Evolutionary conservation across 2,113 vertebrate genomes (phyloP).

Genomic region (Calonectris borealis): DNA sequence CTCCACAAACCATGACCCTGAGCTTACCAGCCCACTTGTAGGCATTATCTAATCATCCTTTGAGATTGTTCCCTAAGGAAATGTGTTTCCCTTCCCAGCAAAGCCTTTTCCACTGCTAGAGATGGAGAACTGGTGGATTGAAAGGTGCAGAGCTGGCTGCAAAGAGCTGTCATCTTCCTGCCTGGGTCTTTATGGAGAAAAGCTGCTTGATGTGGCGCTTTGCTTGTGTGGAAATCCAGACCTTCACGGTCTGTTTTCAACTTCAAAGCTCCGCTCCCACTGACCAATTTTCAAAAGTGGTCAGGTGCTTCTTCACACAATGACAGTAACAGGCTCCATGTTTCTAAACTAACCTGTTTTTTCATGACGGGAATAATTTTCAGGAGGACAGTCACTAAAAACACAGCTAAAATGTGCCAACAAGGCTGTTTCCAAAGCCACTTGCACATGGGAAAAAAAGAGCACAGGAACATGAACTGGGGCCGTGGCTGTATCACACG

Average conservation of each 20-base stretch:
- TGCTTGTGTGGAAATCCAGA: not conserved
- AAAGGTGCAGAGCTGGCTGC: not conserved
- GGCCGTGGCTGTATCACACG: not conserved
- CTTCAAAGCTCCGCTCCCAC: not conserved
- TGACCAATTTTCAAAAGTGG: not conserved
- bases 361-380: not conserved
- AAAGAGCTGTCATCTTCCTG: not conserved
- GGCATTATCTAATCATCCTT: not conserved
- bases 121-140: not conserved
- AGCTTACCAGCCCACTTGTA: not conserved
- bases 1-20: not conserved
- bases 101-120: not conserved
- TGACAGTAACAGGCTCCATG: not conserved
- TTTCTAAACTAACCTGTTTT: not conserved
- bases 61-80: not conserved
- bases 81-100: not conserved
- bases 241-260: not conserved
- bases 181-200: not conserved
- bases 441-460: not conserved
- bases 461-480: not conserved
- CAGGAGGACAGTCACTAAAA: not conserved
- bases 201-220: not conserved
- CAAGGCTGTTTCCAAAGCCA: not conserved
- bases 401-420: not conserved
- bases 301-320: not conserved